Conservation (phyloP, 2,888 invertebrate genomes). For the Drosophila robusta region DNA sequence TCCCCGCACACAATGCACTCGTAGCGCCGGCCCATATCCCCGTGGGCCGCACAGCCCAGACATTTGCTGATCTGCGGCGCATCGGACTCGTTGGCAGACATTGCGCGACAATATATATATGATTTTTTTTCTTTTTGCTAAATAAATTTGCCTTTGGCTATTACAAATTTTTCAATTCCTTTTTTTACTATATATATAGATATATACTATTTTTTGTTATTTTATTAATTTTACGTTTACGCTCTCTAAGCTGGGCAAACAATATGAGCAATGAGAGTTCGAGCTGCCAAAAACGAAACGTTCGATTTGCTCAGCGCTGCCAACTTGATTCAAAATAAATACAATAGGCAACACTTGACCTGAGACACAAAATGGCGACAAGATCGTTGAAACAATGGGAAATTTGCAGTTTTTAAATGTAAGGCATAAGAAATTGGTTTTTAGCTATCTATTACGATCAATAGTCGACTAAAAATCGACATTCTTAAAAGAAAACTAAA, state of each 20-base stretch:
- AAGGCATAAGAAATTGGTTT: too few species aligned
- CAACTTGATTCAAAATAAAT: slow-evolving; percentile 36
- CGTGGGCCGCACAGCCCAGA: slow-evolving; percentile 26
- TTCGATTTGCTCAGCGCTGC: slow-evolving; percentile 17
- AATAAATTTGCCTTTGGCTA: too few species aligned
- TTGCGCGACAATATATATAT: background rate
- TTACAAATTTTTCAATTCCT: too few species aligned
- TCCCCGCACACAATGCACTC: slow-evolving; percentile 56
- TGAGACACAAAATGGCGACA: background rate
- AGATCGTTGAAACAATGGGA: background rate
- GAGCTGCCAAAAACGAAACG: background rate
- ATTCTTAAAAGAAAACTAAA: too few species aligned
- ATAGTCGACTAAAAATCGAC: too few species aligned
- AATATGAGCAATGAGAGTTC: slow-evolving; percentile 1
- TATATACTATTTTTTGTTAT: background rate
- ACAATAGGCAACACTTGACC: too few species aligned
- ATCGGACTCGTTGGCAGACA: slow-evolving; percentile 8
- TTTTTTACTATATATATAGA: background rate
- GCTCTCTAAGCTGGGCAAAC: slow-evolving; percentile 7
- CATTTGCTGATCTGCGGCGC: slow-evolving; percentile 19
- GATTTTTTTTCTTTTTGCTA: background rate
- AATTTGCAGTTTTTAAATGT: too few species aligned
- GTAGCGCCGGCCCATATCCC: slow-evolving; percentile 43
- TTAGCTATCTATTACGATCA: too few species aligned
- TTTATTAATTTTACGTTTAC: slow-evolving; percentile 11